These are phyloP conservation scores for Melitaea athalia DNA, from an alignment of 2,888 invertebrate species.

Conservation along the genomic window DNA sequence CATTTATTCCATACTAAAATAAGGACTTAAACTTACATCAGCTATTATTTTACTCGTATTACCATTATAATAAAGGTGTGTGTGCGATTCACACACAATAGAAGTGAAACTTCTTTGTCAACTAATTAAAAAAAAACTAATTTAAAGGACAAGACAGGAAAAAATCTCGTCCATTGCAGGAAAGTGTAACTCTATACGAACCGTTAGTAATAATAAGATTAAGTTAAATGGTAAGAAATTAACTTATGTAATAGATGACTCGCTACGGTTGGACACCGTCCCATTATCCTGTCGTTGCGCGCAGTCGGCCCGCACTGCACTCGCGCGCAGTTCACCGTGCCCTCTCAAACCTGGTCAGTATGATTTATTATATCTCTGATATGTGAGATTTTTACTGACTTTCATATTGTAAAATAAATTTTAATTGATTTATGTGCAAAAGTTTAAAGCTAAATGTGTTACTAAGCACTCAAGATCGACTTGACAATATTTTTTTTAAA, in stretches of 20 bases:
- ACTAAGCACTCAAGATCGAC: too few relatives aligned
- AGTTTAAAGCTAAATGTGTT: too few relatives aligned
- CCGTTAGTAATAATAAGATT: slow-evolving; percentile 9
- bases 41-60: too few relatives aligned
- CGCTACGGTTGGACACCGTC: slow-evolving; percentile 47
- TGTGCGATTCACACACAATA: too few relatives aligned
- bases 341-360: slow-evolving; percentile 24
- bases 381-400: background rate
- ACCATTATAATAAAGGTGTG: too few relatives aligned
- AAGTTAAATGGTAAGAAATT: slow-evolving; percentile 21
- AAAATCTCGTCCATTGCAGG: background rate
- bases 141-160: too few relatives aligned
- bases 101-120: too few relatives aligned
- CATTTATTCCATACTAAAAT: too few relatives aligned
- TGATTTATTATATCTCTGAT: slow-evolving; percentile 3
- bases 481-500: too few relatives aligned
- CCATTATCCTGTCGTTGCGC: slow-evolving; percentile 59
- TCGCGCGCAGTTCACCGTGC: slow-evolving; percentile 18
- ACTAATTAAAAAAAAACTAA: too few relatives aligned
- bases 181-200: background rate
- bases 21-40: too few relatives aligned
- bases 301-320: slow-evolving; percentile 56
- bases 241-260: slow-evolving; percentile 30
- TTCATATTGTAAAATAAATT: background rate
- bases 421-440: background rate